Evolutionary conservation across 1,140 invertebrate species (phyloP), one percentile per base, ranked within the genome.

Genomic region (Microplitis mediator): DNA sequence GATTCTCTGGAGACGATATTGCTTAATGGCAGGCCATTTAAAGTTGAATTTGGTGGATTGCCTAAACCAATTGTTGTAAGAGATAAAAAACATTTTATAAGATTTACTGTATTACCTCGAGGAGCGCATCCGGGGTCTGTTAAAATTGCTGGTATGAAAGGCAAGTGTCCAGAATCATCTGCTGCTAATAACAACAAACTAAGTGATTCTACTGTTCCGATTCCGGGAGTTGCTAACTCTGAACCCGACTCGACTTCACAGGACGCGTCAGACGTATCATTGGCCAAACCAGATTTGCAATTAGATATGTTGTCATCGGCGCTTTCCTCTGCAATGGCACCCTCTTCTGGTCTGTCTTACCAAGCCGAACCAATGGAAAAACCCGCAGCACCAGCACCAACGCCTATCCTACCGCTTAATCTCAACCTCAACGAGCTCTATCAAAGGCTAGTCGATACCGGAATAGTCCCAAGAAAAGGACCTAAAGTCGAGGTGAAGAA

Each of bases 11-110:
- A 90, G 72, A 93, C 91, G 4, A 93, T 94, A 1, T 80, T 95
- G n/a, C 90, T 97, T 8, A 95, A 97, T 81, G 94, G 95, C 54
- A 89, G 91, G 77, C 91, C 93, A 1, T 95, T 95, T 81, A 90
- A 92, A 81, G 91, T 94, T 2, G 92, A 96, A 74, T 98, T 97
- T 88, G 97, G 97, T 61, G 97, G 96, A 8, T 88, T 97, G 52
- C 96, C 97, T 0, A 95, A 96, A 79, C 92, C 95, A 1, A 92
- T 97, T 66, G 90, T 93, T 64, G 89, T 98, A 34, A 91, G 92
- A 31, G 93, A 92, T 16, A 91, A 92, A 72, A 93, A 93, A 75
- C 94, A 96, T 84, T 96, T 94, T 77, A 90, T 99, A 23, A 88
- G 95, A 39, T 92, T 97, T 74, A 90, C 93, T 0, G 92, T 93